phyloP scores from a whole-genome alignment of 1,140 invertebrate species.

The Vollenhovia emeryi region DNA sequence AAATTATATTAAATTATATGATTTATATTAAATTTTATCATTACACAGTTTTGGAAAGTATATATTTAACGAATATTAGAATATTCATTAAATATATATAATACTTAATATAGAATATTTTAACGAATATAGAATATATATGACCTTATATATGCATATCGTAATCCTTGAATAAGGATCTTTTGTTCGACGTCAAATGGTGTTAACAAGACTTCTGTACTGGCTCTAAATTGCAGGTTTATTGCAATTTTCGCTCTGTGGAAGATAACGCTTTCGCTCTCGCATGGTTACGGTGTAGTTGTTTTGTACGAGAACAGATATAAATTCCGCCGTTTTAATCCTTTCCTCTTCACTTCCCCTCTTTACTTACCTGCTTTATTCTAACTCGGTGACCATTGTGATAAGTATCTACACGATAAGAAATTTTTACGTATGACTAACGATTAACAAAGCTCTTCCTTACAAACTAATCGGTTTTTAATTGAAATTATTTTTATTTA shows the following conservation, averaged over 20 bases:
- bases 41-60: not conserved
- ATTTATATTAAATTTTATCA: too few species aligned
- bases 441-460: not conserved
- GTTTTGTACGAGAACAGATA: not conserved
- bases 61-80: too few species aligned
- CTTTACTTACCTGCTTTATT: not conserved
- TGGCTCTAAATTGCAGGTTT: constrained; percentile 30
- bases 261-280: constrained; percentile 29
- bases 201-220: constrained; percentile 8
- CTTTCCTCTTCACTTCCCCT: not conserved
- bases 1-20: too few species aligned
- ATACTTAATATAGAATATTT: too few species aligned
- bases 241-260: constrained; percentile 38
- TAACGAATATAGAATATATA: not conserved
- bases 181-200: constrained; percentile 36
- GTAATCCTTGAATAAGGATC: not conserved
- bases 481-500: not conserved
- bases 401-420: not conserved
- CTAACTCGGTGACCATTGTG: not conserved
- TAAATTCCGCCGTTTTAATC: constrained; percentile 23
- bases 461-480: not conserved
- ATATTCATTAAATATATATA: too few species aligned
- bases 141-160: too few species aligned
- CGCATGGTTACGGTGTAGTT: not conserved
- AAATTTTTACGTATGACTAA: not conserved